Conservation (phyloP, 2,797 vertebrate species). For the Anas bahamensis region DNA sequence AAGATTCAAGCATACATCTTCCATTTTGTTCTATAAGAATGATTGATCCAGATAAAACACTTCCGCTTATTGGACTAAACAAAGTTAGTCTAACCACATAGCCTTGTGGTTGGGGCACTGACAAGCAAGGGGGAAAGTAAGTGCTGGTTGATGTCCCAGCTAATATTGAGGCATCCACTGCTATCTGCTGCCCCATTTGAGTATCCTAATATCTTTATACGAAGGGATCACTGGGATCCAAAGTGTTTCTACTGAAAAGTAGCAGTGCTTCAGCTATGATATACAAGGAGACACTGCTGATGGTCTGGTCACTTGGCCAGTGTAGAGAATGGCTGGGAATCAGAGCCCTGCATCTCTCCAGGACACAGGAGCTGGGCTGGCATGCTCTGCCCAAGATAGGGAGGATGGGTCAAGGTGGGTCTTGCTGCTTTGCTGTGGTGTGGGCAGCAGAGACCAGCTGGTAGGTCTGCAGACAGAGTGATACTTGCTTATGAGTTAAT, state of each 20-base stretch:
- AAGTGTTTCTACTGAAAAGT: neutral
- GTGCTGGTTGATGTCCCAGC: neutral
- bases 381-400: neutral
- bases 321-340: neutral
- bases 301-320: neutral
- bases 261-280: neutral
- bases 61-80: neutral
- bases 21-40: neutral
- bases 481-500: neutral
- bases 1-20: neutral
- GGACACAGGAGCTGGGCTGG: neutral
- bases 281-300: neutral
- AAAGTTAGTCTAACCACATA: neutral
- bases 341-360: fast-evolving
- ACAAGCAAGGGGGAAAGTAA: neutral
- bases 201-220: too few relatives aligned
- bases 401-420: neutral
- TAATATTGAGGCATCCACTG: neutral
- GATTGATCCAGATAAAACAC: neutral
- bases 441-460: neutral
- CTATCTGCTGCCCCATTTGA: neutral
- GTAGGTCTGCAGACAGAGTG: neutral
- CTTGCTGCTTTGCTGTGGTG: neutral
- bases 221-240: too few relatives aligned
- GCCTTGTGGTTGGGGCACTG: neutral